Percentiles rank a stretch among this genome's conserved stretches.
phyloP scores from a whole-genome alignment of 2,797 vertebrate genomes.

The Gymnothorax reevesii region DNA sequence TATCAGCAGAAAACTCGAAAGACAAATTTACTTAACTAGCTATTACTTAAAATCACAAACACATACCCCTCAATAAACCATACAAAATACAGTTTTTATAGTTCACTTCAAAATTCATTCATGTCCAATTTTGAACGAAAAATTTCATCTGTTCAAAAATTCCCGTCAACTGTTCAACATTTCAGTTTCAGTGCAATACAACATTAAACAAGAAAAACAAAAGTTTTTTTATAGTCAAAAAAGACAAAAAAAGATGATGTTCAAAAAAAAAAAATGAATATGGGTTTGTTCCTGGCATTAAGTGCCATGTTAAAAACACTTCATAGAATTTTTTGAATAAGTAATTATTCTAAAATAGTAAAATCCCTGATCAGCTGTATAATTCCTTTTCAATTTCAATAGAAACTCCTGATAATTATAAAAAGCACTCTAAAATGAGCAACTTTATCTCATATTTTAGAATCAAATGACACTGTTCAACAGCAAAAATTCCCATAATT shows the following conservation, averaged over 20 bases:
- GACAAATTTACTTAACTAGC: background rate
- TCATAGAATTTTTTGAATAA: background rate
- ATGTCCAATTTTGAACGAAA: background rate
- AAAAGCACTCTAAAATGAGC: background rate
- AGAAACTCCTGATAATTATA: constrained; percentile 16
- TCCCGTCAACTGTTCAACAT: background rate
- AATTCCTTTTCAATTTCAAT: constrained; percentile 13
- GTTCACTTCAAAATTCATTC: background rate
- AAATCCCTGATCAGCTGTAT: constrained; percentile 31
- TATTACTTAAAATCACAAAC: background rate
- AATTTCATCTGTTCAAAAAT: background rate
- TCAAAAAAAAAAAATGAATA: background rate
- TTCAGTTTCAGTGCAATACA: background rate
- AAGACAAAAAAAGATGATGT: background rate
- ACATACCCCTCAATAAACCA: background rate
- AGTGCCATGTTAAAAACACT: background rate
- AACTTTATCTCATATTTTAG: background rate
- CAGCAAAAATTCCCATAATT: constrained; percentile 15
- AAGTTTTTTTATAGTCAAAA: background rate
- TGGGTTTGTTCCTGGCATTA: background rate
- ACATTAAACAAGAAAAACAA: background rate
- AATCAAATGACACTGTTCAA: constrained; percentile 12
- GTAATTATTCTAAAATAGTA: constrained; percentile 14
- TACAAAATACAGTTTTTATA: background rate
- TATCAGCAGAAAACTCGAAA: constrained; percentile 26